Base-by-base conservation (phyloP, 1,140 invertebrate genomes). In the Drosophila auraria region DNA sequence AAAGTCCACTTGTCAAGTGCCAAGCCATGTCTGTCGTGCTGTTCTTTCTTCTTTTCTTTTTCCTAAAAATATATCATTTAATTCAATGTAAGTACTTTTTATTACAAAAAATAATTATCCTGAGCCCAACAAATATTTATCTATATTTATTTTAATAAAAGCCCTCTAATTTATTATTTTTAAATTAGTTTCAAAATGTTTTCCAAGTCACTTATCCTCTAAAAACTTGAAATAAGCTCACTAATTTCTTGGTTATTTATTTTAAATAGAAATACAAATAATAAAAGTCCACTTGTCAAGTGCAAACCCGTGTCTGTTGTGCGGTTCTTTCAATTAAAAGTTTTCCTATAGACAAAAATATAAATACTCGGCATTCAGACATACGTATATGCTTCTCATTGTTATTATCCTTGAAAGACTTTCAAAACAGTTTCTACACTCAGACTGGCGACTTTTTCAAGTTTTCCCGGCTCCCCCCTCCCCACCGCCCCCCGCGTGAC, bases 401-500 rank as follows among this genome's bases (percentile, higher is more conserved):
- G 33, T 38, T 56, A 56, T 40, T 56, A 56, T 50, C 20, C 58
- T 47, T 17, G 40, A 61, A 66, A 62, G 44, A 61, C 23, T 44
- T 45, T 27, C n/a, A n/a, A 27, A 30, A 23, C 14, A 23, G 27
- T 64, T 38, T 49, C 17, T 36, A 68, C 33, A 61, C 25, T 9
- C 30, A 58, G 56, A n/a, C 56, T 58, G n/a, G 36, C 25, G 57
- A 44, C 38, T 64, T 30, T 53, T 54, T 53, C 45, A 53, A 73
- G 71, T 73, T 73, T 68, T 47, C 9, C 8, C 33, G 0, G 0
- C 33, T 30, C 33, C 33, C 9, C 33, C 7, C 8, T 9, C 0
- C 0, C 5, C 27, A 0, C 12, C 15, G 1, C 7, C 7, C 14
- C 14, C 9, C 11, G 5, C 5, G 54, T 25, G 68, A 33, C 56